Evolutionary conservation across 2,888 invertebrate species (phyloP).

Genomic region (Zygogramma bicolorata): DNA sequence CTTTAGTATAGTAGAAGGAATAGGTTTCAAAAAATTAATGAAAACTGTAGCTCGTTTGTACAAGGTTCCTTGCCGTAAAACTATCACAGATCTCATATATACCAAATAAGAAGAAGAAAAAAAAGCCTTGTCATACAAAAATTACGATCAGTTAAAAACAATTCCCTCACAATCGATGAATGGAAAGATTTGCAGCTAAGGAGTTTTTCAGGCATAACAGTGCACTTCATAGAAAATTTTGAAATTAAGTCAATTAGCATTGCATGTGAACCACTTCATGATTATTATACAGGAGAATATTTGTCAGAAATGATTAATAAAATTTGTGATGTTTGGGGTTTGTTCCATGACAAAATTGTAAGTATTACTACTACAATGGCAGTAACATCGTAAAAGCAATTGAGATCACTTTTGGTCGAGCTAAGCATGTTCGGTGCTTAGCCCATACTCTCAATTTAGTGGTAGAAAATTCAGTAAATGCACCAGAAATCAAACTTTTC

Average conservation of each 20-base stretch:
- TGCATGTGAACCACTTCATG: constrained; percentile 17
- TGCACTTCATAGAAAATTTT: constrained; percentile 15
- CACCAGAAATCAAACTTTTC: constrained; percentile 36
- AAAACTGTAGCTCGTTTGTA: constrained; percentile 30
- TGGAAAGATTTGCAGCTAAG: neutral
- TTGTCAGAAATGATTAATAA: constrained; percentile 32
- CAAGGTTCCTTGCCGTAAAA: constrained; percentile 37
- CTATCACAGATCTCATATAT: constrained; percentile 27
- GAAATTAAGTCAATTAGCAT: constrained; percentile 4
- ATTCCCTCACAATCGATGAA: neutral
- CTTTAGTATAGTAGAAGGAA: constrained; percentile 14
- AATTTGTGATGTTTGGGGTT: constrained; percentile 48
- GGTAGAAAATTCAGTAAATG: constrained; percentile 9
- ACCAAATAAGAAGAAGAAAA: constrained; percentile 35
- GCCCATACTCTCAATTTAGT: constrained; percentile 10
- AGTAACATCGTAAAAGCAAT: neutral
- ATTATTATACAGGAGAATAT: constrained; percentile 49
- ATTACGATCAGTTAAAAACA: constrained; percentile 23
- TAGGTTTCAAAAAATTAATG: constrained; percentile 28
- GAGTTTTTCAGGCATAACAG: neutral
- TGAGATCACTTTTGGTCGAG: constrained; percentile 4
- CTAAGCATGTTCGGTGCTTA: constrained; percentile 12
- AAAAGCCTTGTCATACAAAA: constrained; percentile 32
- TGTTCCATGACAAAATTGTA: constrained; percentile 29
- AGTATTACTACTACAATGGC: constrained; percentile 11